These are phyloP conservation scores for Agrochola litura DNA, from an alignment of 2,888 invertebrate genomes.

Conservation along the genomic window DNA sequence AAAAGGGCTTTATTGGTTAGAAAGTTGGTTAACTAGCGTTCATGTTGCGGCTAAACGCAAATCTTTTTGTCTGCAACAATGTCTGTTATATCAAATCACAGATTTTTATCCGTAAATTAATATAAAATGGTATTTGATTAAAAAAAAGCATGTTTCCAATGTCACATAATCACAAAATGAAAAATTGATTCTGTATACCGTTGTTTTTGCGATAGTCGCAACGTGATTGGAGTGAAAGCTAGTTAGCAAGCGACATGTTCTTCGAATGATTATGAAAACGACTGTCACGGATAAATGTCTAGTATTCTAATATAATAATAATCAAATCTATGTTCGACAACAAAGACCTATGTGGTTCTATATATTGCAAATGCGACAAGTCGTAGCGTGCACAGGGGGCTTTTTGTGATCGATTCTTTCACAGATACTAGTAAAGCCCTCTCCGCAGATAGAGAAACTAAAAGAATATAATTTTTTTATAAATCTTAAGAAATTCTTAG, in stretches of 20 bases:
- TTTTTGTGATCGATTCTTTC: slow-evolving; percentile 42
- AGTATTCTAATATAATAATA: slow-evolving; percentile 64
- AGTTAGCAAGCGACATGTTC: slow-evolving; percentile 45
- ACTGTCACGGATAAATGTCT: slow-evolving; percentile 63
- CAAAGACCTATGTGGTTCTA: slow-evolving; percentile 40
- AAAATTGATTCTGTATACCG: neutral
- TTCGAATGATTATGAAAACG: slow-evolving; percentile 54
- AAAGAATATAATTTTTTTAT: slow-evolving; percentile 78
- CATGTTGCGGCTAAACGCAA: slow-evolving; percentile 45
- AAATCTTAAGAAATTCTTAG: slow-evolving; percentile 87
- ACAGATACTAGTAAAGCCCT: slow-evolving; percentile 78
- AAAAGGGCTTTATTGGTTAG: slow-evolving; percentile 79
- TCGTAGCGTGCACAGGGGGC: slow-evolving; percentile 43
- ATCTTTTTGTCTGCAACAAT: neutral
- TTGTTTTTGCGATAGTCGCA: slow-evolving; percentile 35
- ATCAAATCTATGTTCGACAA: slow-evolving; percentile 56
- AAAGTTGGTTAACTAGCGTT: slow-evolving; percentile 45
- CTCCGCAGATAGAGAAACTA: slow-evolving; percentile 70
- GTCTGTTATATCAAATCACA: slow-evolving; percentile 3
- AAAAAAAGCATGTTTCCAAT: slow-evolving; percentile 22
- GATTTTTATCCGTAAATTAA: neutral
- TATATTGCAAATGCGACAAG: slow-evolving; percentile 45
- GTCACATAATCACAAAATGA: slow-evolving; percentile 3
- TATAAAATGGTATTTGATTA: slow-evolving; percentile 11
- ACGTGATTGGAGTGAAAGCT: slow-evolving; percentile 45